Conservation (phyloP, 2,113 vertebrate species). For the Cricetomys ansorgei region DNA sequence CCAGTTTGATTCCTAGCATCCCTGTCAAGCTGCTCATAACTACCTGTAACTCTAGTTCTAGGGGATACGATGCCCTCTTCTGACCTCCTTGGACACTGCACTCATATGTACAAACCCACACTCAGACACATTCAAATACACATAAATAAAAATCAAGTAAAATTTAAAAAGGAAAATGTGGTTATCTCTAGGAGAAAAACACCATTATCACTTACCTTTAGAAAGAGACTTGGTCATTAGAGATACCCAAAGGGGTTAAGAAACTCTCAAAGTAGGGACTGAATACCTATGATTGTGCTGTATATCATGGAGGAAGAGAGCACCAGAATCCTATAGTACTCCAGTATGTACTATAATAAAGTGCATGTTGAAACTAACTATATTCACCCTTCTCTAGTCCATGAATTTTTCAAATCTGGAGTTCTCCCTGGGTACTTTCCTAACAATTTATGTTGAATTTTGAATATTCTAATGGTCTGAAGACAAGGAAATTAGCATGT, state of each 20-base stretch:
- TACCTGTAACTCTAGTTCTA: neutral
- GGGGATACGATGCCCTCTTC: neutral
- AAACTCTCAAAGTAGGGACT: conserved; percentile 25
- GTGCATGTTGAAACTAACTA: conserved; percentile 44
- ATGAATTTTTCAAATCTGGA: conserved; percentile 31
- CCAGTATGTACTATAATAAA: conserved; percentile 29
- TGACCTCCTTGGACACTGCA: neutral
- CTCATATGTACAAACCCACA: neutral
- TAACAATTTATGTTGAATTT: conserved; percentile 45
- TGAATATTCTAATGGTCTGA: neutral
- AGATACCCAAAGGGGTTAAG: neutral
- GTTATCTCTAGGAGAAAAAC: neutral
- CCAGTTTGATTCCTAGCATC: neutral
- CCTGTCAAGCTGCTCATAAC: neutral
- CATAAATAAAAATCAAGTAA: neutral
- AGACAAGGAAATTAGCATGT: neutral
- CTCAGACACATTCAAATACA: neutral
- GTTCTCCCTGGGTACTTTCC: conserved; percentile 43
- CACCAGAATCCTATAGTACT: neutral
- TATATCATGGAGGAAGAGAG: neutral
- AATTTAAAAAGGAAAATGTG: conserved; percentile 2
- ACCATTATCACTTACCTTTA: neutral
- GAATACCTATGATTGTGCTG: conserved; percentile 2
- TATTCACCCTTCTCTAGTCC: conserved; percentile 29
- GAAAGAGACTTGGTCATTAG: conserved; percentile 15